phyloP scores from a whole-genome alignment of 2,888 invertebrate genomes.

The Andrena dorsata region DNA sequence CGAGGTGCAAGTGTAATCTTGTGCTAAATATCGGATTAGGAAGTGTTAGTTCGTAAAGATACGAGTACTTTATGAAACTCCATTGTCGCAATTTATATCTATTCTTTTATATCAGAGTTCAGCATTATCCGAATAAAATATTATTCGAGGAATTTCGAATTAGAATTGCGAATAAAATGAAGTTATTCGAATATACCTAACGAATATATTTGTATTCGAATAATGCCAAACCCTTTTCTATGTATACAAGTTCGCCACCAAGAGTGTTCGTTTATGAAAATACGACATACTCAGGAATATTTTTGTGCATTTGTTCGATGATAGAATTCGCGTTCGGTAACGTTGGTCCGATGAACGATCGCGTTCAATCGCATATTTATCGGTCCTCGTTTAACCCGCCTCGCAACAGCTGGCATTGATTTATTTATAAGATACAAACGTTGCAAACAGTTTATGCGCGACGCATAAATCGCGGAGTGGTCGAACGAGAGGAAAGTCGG shows the following conservation, averaged over 20 bases:
- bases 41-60: background rate
- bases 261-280: too few relatives aligned
- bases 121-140: too few relatives aligned
- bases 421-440: slow-evolving; percentile 56
- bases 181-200: too few relatives aligned
- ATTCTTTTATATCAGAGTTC: too few relatives aligned
- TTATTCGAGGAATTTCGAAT: too few relatives aligned
- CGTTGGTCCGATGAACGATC: slow-evolving; percentile 41
- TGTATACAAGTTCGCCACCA: too few relatives aligned
- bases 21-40: background rate
- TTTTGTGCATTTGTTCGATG: background rate
- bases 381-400: slow-evolving; percentile 47
- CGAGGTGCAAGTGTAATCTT: background rate
- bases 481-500: slow-evolving; percentile 26
- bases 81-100: background rate
- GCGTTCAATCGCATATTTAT: slow-evolving; percentile 53
- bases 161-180: too few relatives aligned
- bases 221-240: too few relatives aligned
- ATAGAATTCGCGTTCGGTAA: slow-evolving; percentile 46
- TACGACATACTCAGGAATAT: background rate
- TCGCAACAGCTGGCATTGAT: slow-evolving; percentile 52
- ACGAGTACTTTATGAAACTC: background rate
- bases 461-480: slow-evolving; percentile 60
- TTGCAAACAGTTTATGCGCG: slow-evolving; percentile 66
- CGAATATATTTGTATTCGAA: too few relatives aligned